phyloP scores from a whole-genome alignment of 2,113 vertebrate genomes.

The Ceyx cyanopectus region DNA sequence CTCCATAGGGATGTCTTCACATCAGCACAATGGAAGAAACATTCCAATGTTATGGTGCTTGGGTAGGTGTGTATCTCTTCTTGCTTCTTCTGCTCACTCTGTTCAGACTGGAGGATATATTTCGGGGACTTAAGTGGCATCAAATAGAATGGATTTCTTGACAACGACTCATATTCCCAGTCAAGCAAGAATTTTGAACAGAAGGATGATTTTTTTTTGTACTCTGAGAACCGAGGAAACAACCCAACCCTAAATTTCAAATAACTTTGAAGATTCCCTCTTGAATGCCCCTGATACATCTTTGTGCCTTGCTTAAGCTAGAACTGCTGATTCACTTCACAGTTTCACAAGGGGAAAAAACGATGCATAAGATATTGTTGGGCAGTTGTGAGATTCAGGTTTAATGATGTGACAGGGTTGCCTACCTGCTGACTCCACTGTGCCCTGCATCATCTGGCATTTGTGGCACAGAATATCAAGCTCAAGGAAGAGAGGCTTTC shows the following conservation, averaged over 20 bases:
- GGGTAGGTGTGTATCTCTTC: not conserved
- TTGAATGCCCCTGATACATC: not conserved
- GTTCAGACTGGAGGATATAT: not conserved
- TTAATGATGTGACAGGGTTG: not conserved
- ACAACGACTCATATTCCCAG: not conserved
- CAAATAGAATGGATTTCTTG: not conserved
- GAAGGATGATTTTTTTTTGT: not conserved
- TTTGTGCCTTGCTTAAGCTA: not conserved
- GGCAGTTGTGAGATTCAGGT: not conserved
- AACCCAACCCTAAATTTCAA: not conserved
- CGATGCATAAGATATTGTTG: not conserved
- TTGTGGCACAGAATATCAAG: not conserved
- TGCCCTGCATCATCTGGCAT: not conserved
- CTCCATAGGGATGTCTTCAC: slow-evolving; percentile 27
- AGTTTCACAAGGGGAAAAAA: not conserved
- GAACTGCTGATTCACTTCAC: not conserved
- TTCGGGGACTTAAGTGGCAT: not conserved
- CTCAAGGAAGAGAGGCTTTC: not conserved
- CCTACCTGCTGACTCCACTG: not conserved
- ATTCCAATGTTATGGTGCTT: not conserved
- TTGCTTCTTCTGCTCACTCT: not conserved
- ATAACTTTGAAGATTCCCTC: not conserved
- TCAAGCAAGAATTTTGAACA: not conserved
- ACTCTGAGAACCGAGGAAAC: not conserved
- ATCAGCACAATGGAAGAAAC: not conserved